Evolutionary conservation across 2,113 vertebrate genomes (phyloP).

Genomic region (Chroicocephalus ridibundus): DNA sequence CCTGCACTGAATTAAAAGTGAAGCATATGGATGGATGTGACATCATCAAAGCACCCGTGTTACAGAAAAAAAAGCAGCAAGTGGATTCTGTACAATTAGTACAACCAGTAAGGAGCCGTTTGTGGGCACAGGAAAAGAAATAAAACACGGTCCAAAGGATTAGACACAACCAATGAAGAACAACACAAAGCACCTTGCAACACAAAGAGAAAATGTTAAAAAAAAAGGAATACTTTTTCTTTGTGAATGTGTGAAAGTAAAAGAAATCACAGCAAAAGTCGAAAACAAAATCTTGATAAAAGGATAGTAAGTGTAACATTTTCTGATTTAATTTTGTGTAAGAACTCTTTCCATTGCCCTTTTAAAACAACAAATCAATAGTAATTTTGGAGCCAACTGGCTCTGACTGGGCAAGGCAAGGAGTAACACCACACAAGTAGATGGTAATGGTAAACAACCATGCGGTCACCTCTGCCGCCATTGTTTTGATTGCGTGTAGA

Average conservation of each 20-base stretch:
- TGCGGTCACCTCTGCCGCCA: slow-evolving; percentile 93
- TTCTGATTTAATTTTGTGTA: slow-evolving; percentile 42
- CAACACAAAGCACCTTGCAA: slow-evolving; percentile 68
- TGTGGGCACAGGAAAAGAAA: slow-evolving; percentile 60
- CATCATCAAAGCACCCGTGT: slow-evolving; percentile 66
- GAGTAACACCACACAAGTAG: slow-evolving; percentile 74
- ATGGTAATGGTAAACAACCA: slow-evolving; percentile 83
- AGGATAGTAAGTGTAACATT: slow-evolving; percentile 62
- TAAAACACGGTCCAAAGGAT: slow-evolving; percentile 65
- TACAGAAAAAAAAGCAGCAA: slow-evolving; percentile 67
- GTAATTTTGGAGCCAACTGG: neutral
- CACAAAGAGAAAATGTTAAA: slow-evolving; percentile 74
- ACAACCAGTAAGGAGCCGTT: slow-evolving; percentile 29
- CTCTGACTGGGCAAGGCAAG: slow-evolving; percentile 78
- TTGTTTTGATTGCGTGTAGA: slow-evolving; percentile 78
- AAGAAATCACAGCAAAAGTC: slow-evolving; percentile 67
- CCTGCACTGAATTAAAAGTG: slow-evolving; percentile 65
- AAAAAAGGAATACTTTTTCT: neutral
- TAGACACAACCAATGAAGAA: slow-evolving; percentile 65
- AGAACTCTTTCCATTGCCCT: slow-evolving; percentile 80
- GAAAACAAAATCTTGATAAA: slow-evolving; percentile 66
- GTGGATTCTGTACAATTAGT: slow-evolving; percentile 66
- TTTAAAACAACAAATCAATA: neutral
- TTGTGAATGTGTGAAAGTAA: slow-evolving; percentile 60
- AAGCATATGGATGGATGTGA: slow-evolving; percentile 76